Percentiles rank a stretch among this genome's conserved stretches.
These are phyloP conservation scores for Cheilosia impressa DNA, from an alignment of 2,888 invertebrate species.

Conservation along the genomic window DNA sequence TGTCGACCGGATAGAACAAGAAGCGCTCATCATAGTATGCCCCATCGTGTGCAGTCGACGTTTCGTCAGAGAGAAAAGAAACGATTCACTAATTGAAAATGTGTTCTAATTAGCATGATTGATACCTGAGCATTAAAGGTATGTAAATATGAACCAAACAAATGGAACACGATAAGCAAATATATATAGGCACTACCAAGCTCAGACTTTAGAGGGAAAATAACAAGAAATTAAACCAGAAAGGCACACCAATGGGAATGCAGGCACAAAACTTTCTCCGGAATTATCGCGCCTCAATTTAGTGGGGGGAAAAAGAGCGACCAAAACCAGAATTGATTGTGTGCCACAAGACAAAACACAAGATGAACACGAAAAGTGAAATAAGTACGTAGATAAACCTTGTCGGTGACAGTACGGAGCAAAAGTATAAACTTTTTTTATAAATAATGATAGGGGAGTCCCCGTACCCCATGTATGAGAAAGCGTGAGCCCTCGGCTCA, in stretches of 20 bases:
- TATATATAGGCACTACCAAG: background rate
- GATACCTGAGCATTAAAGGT: background rate
- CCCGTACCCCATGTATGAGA: too few species aligned
- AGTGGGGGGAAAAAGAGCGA: background rate
- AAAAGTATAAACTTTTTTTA: too few species aligned
- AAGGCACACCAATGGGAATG: background rate
- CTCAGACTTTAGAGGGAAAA: background rate
- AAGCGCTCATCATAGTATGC: background rate
- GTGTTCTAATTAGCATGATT: too few species aligned
- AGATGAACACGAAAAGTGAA: background rate
- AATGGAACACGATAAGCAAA: constrained; percentile 13
- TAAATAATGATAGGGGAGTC: too few species aligned
- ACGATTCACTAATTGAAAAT: too few species aligned
- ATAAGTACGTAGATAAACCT: too few species aligned
- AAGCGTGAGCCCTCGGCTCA: too few species aligned
- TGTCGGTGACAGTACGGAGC: too few species aligned
- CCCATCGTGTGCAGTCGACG: background rate
- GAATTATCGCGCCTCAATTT: background rate
- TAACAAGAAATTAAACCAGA: background rate
- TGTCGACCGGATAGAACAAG: background rate
- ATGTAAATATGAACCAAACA: constrained; percentile 6
- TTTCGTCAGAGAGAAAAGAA: too few species aligned
- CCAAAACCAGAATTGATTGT: constrained; percentile 9
- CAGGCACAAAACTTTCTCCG: constrained; percentile 27
- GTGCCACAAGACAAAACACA: constrained; percentile 1